A percentile compares a stretch with the other conserved stretches of the same genome.
Conservation (phyloP, 2,888 invertebrate genomes). For the Blera fallax region DNA sequence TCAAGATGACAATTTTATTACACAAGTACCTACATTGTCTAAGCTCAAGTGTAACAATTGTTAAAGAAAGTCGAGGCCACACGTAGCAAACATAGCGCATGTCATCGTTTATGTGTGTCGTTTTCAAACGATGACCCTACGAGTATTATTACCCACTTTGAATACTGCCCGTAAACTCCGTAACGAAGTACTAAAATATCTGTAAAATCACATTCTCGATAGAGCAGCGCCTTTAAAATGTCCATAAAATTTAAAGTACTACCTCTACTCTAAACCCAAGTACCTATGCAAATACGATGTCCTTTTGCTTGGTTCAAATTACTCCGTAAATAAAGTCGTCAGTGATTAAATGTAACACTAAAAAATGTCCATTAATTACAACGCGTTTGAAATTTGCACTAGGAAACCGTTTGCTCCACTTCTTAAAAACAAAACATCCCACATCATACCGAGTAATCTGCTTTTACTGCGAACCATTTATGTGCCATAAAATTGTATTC, state of each 20-base stretch:
- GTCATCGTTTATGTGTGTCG: no score
- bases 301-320: background rate
- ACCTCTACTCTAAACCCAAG: background rate
- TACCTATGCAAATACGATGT: background rate
- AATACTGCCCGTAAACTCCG: background rate
- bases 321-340: constrained; percentile 34
- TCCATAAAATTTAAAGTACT: background rate
- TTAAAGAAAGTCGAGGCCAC: no score
- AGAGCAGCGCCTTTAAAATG: background rate
- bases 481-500: constrained; percentile 24
- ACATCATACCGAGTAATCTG: constrained; percentile 14
- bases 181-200: background rate
- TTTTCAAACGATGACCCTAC: no score
- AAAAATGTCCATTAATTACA: constrained; percentile 13
- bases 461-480: constrained; percentile 26
- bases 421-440: background rate
- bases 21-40: no score
- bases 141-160: background rate
- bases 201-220: background rate
- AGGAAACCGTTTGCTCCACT: background rate
- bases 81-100: no score
- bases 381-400: constrained; percentile 5
- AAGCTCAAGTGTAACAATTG: no score
- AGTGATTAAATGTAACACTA: constrained; percentile 38
- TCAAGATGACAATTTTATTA: no score